These are phyloP conservation scores for Spea multiplicata DNA, from an alignment of 2,113 vertebrate genomes.

Conservation along the genomic window DNA sequence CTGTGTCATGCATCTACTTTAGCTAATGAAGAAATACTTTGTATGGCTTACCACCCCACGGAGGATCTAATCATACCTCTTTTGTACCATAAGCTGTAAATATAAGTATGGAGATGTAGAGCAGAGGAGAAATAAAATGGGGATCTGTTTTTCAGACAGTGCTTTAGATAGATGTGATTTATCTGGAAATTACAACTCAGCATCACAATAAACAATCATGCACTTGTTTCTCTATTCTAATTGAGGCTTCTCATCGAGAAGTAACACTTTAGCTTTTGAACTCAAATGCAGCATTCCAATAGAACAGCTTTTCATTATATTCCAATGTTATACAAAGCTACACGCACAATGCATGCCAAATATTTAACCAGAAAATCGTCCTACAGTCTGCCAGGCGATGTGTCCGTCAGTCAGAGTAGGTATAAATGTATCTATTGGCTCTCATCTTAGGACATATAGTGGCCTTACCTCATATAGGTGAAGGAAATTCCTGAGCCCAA, in stretches of 20 bases:
- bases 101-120: not conserved
- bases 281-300: not conserved
- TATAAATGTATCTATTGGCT: too few relatives aligned
- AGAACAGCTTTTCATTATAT: not conserved
- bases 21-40: not conserved
- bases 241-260: not conserved
- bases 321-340: not conserved
- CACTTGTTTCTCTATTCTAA: not conserved
- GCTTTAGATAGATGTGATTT: not conserved
- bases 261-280: not conserved
- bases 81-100: not conserved
- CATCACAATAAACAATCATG: not conserved
- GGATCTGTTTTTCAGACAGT: not conserved
- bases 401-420: too few relatives aligned
- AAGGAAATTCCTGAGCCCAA: too few relatives aligned
- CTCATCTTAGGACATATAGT: too few relatives aligned
- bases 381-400: too few relatives aligned
- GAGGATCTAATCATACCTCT: not conserved
- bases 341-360: too few relatives aligned
- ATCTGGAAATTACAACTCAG: slow-evolving; percentile 9
- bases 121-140: not conserved
- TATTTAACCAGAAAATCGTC: too few relatives aligned
- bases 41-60: not conserved
- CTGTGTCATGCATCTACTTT: not conserved
- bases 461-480: too few relatives aligned